Conservation (phyloP, 2,797 vertebrate species). For the Etheostoma perlongum region DNA sequence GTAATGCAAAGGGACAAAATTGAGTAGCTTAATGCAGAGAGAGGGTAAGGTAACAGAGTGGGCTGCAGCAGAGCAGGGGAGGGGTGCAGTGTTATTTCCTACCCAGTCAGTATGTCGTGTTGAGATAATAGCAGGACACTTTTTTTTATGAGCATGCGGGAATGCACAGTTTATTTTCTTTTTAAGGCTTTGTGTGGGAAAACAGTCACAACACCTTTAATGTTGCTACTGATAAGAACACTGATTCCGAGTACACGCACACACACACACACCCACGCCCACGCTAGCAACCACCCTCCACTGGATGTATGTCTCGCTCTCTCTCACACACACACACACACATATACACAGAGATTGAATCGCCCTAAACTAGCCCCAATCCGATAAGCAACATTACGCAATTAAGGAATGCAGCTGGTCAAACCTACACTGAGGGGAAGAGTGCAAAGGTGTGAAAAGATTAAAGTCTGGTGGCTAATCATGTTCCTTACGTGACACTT, state of each 20-base stretch:
- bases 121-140: constrained; percentile 67
- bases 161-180: constrained; percentile 68
- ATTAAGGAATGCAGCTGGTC: constrained; percentile 16
- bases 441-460: constrained; percentile 30
- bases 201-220: constrained; percentile 67
- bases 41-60: constrained; percentile 25
- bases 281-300: neutral
- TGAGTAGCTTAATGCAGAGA: neutral
- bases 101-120: constrained; percentile 50
- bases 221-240: constrained; percentile 67
- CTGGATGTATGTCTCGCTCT: constrained; percentile 9
- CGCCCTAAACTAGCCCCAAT: neutral
- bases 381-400: constrained; percentile 32
- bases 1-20: constrained; percentile 1
- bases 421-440: neutral
- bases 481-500: constrained; percentile 45
- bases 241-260: constrained; percentile 29
- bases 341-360: neutral
- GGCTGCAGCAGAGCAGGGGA: constrained; percentile 36
- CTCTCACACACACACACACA: constrained; percentile 1
- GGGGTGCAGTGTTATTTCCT: constrained; percentile 77
- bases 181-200: constrained; percentile 77
- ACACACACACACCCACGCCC: constrained; percentile 8
- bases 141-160: constrained; percentile 44
- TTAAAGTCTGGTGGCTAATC: constrained; percentile 1